A percentile compares a stretch with the other conserved stretches of the same genome.
Evolutionary conservation across 2,113 vertebrate genomes (phyloP).

Genomic region (Oreotrochilus melanogaster): DNA sequence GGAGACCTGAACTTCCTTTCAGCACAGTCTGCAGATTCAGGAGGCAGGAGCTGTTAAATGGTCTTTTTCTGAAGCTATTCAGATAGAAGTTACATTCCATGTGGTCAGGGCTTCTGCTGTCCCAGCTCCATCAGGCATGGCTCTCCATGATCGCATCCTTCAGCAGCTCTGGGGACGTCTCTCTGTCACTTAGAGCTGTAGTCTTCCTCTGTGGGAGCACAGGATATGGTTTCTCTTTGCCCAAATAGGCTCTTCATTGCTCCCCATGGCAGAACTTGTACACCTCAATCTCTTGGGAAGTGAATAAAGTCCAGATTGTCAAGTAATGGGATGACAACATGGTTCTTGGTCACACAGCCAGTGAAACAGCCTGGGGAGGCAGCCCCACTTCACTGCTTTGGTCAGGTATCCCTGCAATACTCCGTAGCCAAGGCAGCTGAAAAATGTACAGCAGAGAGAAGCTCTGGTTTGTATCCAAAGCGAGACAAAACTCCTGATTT

Average conservation of each 20-base stretch:
- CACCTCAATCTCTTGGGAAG: neutral
- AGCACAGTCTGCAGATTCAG: neutral
- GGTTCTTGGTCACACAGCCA: neutral
- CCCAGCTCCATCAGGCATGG: neutral
- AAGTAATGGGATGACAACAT: neutral
- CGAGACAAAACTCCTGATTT: neutral
- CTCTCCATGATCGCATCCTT: fast-evolving
- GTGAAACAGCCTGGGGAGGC: neutral
- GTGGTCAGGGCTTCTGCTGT: neutral
- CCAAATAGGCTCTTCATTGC: neutral
- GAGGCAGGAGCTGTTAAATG: neutral
- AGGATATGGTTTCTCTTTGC: neutral
- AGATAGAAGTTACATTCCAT: neutral
- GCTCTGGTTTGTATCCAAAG: neutral
- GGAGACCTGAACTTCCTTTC: neutral
- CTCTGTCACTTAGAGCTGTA: neutral
- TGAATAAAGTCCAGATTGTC: neutral
- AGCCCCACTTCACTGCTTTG: neutral
- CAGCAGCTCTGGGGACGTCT: neutral
- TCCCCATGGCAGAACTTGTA: neutral
- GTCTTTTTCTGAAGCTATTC: neutral
- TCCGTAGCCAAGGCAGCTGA: neutral
- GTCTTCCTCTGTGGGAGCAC: neutral
- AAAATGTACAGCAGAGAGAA: neutral
- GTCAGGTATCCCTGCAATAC: neutral